A percentile compares a stretch with the other conserved stretches of the same genome.
These are phyloP conservation scores for Machaerirhynchus nigripectus DNA, from an alignment of 2,113 vertebrate species.

Conservation along the genomic window DNA sequence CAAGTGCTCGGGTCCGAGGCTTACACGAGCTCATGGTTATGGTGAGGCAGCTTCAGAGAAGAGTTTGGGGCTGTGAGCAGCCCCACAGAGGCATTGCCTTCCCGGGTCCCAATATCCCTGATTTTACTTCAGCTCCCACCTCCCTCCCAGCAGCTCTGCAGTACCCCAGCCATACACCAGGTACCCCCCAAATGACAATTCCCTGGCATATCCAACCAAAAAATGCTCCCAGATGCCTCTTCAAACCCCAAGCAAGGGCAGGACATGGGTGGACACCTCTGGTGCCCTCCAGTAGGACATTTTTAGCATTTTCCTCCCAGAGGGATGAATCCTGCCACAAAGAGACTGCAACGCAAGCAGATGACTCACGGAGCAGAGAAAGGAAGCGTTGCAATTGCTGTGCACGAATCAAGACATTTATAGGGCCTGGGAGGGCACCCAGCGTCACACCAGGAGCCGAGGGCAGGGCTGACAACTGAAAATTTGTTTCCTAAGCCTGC, in stretches of 20 bases:
- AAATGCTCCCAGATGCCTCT: neutral
- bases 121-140: neutral
- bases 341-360: constrained; percentile 18
- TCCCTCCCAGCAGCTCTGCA: neutral
- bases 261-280: neutral
- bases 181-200: neutral
- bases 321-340: neutral
- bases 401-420: neutral
- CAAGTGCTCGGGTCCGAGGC: rapidly evolving
- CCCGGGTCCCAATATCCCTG: rapidly evolving
- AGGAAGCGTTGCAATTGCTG: neutral
- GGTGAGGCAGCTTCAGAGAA: neutral
- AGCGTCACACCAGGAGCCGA: neutral
- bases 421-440: neutral
- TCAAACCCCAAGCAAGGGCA: neutral
- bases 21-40: rapidly evolving
- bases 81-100: neutral
- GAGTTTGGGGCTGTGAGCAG: neutral
- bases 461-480: neutral
- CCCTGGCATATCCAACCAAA: neutral
- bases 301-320: neutral
- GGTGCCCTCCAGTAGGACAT: neutral
- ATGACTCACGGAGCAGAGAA: constrained; percentile 17
- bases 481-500: neutral
- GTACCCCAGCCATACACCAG: neutral